Evolutionary conservation across 2,797 vertebrate genomes (phyloP).

Genomic region (Falco novaeseelandiae): DNA sequence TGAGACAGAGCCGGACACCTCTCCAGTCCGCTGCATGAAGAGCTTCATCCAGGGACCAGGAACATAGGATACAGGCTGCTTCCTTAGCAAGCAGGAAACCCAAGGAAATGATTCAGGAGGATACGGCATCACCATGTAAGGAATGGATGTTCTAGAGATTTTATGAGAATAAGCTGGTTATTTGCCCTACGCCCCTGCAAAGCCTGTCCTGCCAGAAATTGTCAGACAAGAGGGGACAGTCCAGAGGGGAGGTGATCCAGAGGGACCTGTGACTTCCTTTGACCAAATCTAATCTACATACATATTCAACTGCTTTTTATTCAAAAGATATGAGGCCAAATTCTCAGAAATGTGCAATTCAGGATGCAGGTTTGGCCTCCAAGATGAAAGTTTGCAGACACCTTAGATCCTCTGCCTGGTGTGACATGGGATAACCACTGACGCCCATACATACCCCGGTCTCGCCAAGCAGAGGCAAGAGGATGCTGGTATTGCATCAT

Average conservation of each 20-base stretch:
- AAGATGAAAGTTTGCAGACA: background rate
- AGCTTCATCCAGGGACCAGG: background rate
- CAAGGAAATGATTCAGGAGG: background rate
- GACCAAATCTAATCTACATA: background rate
- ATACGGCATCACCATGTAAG: background rate
- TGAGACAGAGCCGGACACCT: background rate
- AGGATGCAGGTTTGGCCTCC: background rate
- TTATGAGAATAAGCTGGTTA: background rate
- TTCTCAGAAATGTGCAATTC: background rate
- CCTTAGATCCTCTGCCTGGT: background rate
- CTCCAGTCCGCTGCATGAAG: background rate
- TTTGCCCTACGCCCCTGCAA: background rate
- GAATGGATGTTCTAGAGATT: background rate
- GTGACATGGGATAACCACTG: rapidly evolving
- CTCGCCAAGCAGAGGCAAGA: background rate
- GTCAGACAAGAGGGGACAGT: background rate
- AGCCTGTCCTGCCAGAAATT: background rate
- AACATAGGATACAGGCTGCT: background rate
- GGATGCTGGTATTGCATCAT: background rate
- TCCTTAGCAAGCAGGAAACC: background rate
- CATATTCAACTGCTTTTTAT: background rate
- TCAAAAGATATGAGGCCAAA: background rate
- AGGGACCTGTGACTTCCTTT: background rate
- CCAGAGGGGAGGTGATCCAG: background rate
- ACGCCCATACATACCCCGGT: background rate